A percentile compares a stretch with the other conserved stretches of the same genome.
phyloP scores from a whole-genome alignment of 2,797 vertebrate genomes.

The Pseudomugil gertrudae region DNA sequence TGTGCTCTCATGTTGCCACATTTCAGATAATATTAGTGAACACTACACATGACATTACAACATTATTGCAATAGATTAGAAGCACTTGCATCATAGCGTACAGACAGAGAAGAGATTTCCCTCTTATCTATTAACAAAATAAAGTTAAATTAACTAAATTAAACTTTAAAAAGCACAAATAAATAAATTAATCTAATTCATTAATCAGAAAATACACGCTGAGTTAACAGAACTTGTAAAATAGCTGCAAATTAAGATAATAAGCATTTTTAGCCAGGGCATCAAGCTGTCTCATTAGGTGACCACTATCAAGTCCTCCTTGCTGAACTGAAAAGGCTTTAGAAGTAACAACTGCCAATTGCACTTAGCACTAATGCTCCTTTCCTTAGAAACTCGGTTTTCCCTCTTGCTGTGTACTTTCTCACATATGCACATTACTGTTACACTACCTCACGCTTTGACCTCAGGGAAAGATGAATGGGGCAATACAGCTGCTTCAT shows the following conservation, averaged over 20 bases:
- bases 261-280: slow-evolving; percentile 9
- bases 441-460: slow-evolving; percentile 25
- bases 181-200: not conserved
- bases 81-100: slow-evolving; percentile 10
- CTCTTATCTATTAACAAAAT: too few species aligned
- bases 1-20: slow-evolving; percentile 11
- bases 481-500: not conserved
- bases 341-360: not conserved
- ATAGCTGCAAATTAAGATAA: too few species aligned
- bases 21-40: slow-evolving; percentile 13
- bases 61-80: slow-evolving; percentile 12
- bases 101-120: slow-evolving; percentile 9
- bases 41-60: slow-evolving; percentile 3
- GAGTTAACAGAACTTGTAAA: not conserved
- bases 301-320: slow-evolving; percentile 7
- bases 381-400: slow-evolving; percentile 8
- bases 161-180: not conserved
- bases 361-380: not conserved
- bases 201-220: not conserved
- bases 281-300: slow-evolving; percentile 6
- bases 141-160: not conserved
- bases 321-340: slow-evolving; percentile 4
- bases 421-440: slow-evolving; percentile 22
- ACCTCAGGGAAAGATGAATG: slow-evolving; percentile 4
- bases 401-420: slow-evolving; percentile 12